Evolutionary conservation across 2,797 vertebrate species (phyloP).

Genomic region (Hippoglossus hippoglossus): DNA sequence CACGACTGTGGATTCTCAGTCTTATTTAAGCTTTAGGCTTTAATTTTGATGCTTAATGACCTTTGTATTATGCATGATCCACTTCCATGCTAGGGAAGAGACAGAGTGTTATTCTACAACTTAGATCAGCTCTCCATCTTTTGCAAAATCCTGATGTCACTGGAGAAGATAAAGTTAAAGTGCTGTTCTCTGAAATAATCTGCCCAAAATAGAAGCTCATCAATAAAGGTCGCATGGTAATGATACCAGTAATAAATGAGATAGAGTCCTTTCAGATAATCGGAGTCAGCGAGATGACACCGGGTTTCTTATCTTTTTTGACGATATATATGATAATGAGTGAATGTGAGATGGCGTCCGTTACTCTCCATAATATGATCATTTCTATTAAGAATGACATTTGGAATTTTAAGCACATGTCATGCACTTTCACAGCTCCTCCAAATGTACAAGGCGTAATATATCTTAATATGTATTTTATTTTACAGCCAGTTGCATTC

Average conservation of each 20-base stretch:
- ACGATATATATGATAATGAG: slow-evolving; percentile 84
- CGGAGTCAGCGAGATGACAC: slow-evolving; percentile 66
- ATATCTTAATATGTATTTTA: slow-evolving; percentile 45
- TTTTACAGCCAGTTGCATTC: slow-evolving; percentile 59
- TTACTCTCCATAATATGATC: slow-evolving; percentile 40
- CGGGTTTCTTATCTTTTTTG: slow-evolving; percentile 75
- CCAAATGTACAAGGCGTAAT: slow-evolving; percentile 4
- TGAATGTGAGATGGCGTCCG: slow-evolving; percentile 36
- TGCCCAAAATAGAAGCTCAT: slow-evolving; percentile 12
- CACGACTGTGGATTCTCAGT: not conserved
- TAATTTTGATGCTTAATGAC: not conserved
- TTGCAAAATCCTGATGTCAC: not conserved
- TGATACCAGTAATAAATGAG: slow-evolving; percentile 32
- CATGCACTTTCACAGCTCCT: slow-evolving; percentile 30
- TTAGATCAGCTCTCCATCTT: not conserved
- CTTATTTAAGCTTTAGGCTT: not conserved
- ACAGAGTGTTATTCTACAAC: not conserved
- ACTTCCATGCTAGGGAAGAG: not conserved
- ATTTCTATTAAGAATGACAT: slow-evolving; percentile 34
- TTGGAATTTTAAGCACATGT: slow-evolving; percentile 26
- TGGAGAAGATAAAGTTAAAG: not conserved
- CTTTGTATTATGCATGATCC: not conserved
- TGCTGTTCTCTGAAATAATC: not conserved
- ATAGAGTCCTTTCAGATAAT: slow-evolving; percentile 32
- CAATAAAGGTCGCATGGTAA: slow-evolving; percentile 10